Evolutionary conservation across 2,113 vertebrate genomes (phyloP).

Genomic region (Pan paniscus): DNA sequence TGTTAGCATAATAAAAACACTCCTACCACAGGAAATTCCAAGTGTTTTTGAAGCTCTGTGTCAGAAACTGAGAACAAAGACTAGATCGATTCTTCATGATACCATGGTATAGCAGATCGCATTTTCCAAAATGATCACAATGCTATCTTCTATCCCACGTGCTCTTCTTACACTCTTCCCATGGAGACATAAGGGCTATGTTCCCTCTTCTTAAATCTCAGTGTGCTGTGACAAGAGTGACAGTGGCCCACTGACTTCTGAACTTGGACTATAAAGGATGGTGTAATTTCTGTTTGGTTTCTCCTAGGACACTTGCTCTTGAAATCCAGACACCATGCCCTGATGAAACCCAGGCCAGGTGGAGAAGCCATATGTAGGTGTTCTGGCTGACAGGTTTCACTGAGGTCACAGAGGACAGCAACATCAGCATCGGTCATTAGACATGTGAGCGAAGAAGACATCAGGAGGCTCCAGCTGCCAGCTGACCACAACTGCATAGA

Average conservation of each 20-base stretch:
- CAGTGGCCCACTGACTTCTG: neutral
- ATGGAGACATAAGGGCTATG: neutral
- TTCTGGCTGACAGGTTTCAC: neutral
- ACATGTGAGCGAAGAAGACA: neutral
- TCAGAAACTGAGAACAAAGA: neutral
- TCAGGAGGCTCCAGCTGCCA: neutral
- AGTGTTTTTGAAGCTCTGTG: neutral
- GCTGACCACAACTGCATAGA: neutral
- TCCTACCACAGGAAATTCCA: neutral
- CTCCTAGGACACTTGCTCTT: neutral
- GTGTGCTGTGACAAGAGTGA: neutral
- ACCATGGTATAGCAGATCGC: neutral
- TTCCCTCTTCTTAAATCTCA: neutral
- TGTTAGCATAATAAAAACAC: neutral
- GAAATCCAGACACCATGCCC: neutral
- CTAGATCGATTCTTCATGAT: neutral
- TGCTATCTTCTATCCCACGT: neutral
- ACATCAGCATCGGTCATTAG: neutral
- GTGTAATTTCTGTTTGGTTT: neutral
- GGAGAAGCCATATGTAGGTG: neutral
- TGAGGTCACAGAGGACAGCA: neutral
- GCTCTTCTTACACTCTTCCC: neutral
- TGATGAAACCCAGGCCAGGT: neutral
- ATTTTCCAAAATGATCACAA: neutral
- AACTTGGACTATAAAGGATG: neutral